phyloP scores from a whole-genome alignment of 2,888 invertebrate species.

The Torymus aiolomorphi region DNA sequence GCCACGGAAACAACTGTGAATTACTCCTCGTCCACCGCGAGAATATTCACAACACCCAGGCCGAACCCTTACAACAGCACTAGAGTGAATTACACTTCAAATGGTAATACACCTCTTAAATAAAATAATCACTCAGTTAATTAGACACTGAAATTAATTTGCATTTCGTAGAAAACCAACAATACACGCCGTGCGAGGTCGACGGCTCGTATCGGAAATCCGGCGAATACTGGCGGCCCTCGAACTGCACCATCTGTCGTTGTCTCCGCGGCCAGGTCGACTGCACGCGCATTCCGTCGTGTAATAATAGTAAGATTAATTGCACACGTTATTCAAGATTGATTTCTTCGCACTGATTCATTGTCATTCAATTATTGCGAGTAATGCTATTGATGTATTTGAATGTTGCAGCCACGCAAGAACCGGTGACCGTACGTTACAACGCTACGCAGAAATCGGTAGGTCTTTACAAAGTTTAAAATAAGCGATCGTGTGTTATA shows the following conservation, averaged over 20 bases:
- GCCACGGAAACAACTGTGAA: constrained; percentile 29
- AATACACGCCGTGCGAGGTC: constrained; percentile 58
- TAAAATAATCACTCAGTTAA: neutral
- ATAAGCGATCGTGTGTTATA: neutral
- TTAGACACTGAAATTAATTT: constrained; percentile 1
- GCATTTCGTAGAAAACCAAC: neutral
- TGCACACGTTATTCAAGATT: neutral
- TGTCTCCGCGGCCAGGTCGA: constrained; percentile 82
- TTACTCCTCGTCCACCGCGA: constrained; percentile 42
- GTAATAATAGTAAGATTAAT: constrained; percentile 48
- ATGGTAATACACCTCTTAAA: constrained; percentile 26
- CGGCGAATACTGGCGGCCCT: constrained; percentile 83
- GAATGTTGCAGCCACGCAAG: constrained; percentile 32
- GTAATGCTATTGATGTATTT: too few species aligned
- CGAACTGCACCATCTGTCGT: constrained; percentile 84
- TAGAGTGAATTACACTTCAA: constrained; percentile 17
- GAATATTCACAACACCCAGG: constrained; percentile 35
- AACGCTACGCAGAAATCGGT: constrained; percentile 40
- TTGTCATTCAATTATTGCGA: too few species aligned
- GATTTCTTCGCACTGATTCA: too few species aligned
- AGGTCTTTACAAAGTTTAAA: constrained; percentile 4
- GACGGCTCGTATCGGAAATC: constrained; percentile 59
- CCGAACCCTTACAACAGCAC: constrained; percentile 21
- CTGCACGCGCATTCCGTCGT: constrained; percentile 71
- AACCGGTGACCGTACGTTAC: constrained; percentile 27